A percentile compares a stretch with the other conserved stretches of the same genome.
phyloP scores from a whole-genome alignment of 1,140 invertebrate genomes.

The Nephila pilipes region DNA sequence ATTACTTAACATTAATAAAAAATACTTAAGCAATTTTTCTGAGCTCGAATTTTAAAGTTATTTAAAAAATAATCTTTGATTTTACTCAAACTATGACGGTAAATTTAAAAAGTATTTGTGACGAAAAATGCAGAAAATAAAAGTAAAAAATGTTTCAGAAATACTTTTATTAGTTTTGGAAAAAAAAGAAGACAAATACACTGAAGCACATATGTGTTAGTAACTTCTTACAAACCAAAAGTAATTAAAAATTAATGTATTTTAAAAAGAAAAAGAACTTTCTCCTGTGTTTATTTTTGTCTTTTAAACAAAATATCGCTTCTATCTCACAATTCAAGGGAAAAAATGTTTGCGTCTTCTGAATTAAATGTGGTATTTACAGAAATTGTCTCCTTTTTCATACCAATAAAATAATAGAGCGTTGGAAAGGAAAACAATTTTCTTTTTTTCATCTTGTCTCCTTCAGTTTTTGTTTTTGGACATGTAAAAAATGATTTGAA shows the following conservation, averaged over 20 bases:
- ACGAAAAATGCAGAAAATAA: neutral
- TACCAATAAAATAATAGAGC: conserved; percentile 14
- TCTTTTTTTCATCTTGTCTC: neutral
- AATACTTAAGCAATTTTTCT: neutral
- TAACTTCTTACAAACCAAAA: neutral
- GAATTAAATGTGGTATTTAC: conserved; percentile 57
- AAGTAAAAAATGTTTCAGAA: neutral
- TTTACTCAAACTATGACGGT: neutral
- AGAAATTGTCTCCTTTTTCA: neutral
- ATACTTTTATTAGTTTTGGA: neutral
- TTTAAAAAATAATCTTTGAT: neutral
- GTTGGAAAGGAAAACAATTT: conserved; percentile 8
- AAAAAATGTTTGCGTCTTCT: conserved; percentile 33
- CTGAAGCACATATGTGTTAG: neutral
- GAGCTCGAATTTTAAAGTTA: neutral
- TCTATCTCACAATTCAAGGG: neutral
- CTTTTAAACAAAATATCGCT: neutral
- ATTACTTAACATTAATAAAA: neutral
- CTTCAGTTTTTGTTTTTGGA: neutral
- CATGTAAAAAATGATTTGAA: neutral
- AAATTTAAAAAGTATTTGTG: neutral
- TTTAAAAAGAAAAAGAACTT: neutral
- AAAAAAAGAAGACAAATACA: neutral
- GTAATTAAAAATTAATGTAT: conserved; percentile 35
- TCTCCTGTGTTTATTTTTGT: conserved; percentile 3